Evolutionary conservation across 1,140 invertebrate genomes (phyloP).

Genomic region (Lordiphosa mommai): DNA sequence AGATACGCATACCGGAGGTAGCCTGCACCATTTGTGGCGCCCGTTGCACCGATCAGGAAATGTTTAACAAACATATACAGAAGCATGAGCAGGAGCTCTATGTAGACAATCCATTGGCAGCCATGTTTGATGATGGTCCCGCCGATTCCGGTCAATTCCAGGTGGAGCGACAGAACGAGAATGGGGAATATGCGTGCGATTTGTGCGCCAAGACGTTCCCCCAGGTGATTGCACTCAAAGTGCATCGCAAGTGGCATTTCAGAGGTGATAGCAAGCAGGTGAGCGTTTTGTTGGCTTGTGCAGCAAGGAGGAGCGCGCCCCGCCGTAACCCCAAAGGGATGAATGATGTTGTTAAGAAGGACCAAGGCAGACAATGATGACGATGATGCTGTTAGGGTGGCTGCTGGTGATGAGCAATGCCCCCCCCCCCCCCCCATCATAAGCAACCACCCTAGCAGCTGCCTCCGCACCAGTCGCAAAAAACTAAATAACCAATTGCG

Average conservation of each 20-base stretch:
- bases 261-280: conserved; percentile 80
- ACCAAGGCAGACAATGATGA: conserved; percentile 33
- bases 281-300: conserved; percentile 79
- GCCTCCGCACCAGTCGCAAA: conserved; percentile 79
- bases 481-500: conserved; percentile 57
- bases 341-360: no score
- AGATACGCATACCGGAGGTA: conserved; percentile 72
- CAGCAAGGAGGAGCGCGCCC: conserved; percentile 60
- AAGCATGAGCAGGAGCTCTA: conserved; percentile 76
- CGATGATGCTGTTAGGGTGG: conserved; percentile 12
- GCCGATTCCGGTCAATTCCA: conserved; percentile 74
- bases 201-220: conserved; percentile 78
- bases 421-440: no score
- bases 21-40: conserved; percentile 74
- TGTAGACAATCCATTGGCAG: conserved; percentile 72
- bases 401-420: no score
- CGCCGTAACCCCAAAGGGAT: background rate
- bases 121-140: conserved; percentile 77
- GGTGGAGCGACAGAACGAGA: conserved; percentile 73
- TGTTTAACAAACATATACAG: conserved; percentile 75
- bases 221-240: conserved; percentile 78
- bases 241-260: conserved; percentile 80
- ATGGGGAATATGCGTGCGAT: conserved; percentile 78
- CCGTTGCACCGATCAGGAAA: conserved; percentile 72
- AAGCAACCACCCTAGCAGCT: conserved; percentile 13